Evolutionary conservation across 2,113 vertebrate genomes (phyloP).

Genomic region (Perca schrenkii): DNA sequence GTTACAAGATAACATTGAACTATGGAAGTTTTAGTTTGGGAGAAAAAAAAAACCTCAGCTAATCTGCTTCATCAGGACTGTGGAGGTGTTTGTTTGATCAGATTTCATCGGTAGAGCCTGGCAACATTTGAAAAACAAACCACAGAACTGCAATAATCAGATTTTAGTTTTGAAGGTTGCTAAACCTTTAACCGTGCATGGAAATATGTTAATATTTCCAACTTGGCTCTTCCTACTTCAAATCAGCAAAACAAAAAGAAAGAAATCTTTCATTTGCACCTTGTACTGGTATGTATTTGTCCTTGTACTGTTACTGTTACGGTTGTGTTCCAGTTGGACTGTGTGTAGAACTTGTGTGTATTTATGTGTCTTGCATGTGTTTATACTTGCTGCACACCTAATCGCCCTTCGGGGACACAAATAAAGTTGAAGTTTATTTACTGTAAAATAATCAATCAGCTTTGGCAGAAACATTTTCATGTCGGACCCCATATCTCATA

Average conservation of each 20-base stretch:
- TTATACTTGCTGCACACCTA: no score
- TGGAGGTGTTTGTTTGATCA: slow-evolving; percentile 41
- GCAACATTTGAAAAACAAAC: slow-evolving; percentile 25
- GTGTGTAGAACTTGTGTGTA: no score
- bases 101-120: slow-evolving; percentile 17
- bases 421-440: no score
- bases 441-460: no score
- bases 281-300: no score
- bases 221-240: neutral
- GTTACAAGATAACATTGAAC: neutral
- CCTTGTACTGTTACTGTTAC: no score
- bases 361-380: no score
- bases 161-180: neutral
- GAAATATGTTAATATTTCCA: neutral
- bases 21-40: neutral
- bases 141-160: slow-evolving; percentile 13
- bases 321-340: no score
- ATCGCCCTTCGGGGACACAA: no score
- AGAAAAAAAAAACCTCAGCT: neutral
- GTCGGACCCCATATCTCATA: neutral
- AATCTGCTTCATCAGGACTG: slow-evolving; percentile 12
- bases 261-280: neutral
- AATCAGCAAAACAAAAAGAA: neutral
- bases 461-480: neutral
- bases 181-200: neutral